Conservation (phyloP, 37 sponge, comb jelly and placozoan species). For the Oopsacas minuta region DNA sequence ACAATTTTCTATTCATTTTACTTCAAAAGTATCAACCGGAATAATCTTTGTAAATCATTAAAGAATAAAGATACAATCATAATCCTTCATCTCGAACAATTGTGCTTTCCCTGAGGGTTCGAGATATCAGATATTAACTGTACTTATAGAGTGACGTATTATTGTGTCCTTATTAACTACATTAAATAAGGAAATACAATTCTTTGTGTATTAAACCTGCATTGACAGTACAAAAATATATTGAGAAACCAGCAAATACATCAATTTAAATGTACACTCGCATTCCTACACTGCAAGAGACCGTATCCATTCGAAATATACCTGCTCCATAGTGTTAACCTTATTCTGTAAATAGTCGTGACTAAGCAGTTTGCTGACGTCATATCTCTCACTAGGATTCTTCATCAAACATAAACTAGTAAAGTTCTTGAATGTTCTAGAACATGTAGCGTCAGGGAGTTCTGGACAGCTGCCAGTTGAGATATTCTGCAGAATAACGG, state of each 20-base stretch:
- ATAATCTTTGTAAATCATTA: too few relatives aligned
- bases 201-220: too few relatives aligned
- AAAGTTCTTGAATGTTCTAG: not conserved
- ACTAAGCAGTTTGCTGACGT: not conserved
- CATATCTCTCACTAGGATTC: not conserved
- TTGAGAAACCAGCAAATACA: not conserved
- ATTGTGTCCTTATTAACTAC: too few relatives aligned
- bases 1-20: too few relatives aligned
- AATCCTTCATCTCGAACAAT: too few relatives aligned
- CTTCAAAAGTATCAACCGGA: too few relatives aligned
- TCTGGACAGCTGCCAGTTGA: not conserved
- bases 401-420: not conserved
- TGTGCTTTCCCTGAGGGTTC: too few relatives aligned
- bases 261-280: not conserved
- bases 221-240: too few relatives aligned
- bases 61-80: too few relatives aligned
- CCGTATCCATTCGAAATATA: not conserved
- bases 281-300: not conserved
- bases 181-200: too few relatives aligned
- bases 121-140: too few relatives aligned
- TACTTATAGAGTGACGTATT: too few relatives aligned
- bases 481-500: not conserved
- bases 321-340: slow-evolving; percentile 1
- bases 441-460: not conserved
- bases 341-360: not conserved